Evolutionary conservation across 1,140 invertebrate genomes (phyloP).

Genomic region (Teleopsis dalmanni): DNA sequence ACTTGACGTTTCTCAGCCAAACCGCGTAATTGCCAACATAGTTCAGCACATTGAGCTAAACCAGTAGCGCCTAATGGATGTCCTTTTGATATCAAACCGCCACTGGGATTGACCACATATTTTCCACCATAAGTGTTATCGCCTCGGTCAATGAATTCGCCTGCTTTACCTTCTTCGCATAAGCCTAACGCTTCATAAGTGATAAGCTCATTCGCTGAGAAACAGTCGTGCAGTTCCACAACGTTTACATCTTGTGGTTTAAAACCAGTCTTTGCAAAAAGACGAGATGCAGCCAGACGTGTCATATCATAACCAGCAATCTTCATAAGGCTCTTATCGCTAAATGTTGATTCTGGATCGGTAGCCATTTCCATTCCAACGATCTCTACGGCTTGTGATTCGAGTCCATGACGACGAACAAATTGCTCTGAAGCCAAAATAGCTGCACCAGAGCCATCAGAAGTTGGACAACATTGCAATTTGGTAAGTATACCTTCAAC

Average conservation of each 20-base stretch:
- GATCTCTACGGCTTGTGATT: constrained; percentile 87
- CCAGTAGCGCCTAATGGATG: constrained; percentile 97
- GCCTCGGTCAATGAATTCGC: constrained; percentile 84
- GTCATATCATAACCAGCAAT: constrained; percentile 96
- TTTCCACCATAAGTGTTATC: constrained; percentile 98
- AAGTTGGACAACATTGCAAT: constrained; percentile 94
- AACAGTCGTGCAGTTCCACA: constrained; percentile 99
- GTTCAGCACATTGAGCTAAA: constrained; percentile 90
- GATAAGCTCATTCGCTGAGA: constrained; percentile 95
- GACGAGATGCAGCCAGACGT: constrained; percentile 66
- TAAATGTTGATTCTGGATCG: constrained; percentile 79
- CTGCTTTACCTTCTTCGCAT: constrained; percentile 83
- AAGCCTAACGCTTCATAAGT: constrained; percentile 96
- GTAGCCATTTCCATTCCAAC: constrained; percentile 94
- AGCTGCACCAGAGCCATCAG: constrained; percentile 89
- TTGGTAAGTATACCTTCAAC: constrained; percentile 89
- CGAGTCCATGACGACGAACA: constrained; percentile 71
- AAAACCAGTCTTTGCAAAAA: constrained; percentile 72
- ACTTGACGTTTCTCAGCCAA: constrained; percentile 89
- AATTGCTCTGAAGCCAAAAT: constrained; percentile 87
- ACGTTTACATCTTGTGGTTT: constrained; percentile 82
- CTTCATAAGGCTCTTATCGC: constrained; percentile 70
- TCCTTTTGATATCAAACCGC: constrained; percentile 96
- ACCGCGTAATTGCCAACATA: constrained; percentile 89
- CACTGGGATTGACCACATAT: constrained; percentile 95